Evolutionary conservation across 2,797 vertebrate genomes (phyloP).

Genomic region (Peromyscus melanophrys): DNA sequence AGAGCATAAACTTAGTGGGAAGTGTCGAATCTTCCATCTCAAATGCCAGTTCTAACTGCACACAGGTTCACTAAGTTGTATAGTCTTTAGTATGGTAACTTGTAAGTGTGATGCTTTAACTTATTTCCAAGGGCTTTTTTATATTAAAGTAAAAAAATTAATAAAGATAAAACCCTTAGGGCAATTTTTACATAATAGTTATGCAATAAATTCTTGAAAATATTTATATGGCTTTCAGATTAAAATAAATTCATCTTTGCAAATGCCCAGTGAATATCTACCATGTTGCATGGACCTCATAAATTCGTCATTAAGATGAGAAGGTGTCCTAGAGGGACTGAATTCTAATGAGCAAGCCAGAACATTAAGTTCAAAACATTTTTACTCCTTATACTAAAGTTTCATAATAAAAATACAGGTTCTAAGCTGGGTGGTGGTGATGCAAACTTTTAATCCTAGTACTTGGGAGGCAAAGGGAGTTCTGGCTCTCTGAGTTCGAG

Average conservation of each 20-base stretch:
- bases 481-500: not conserved
- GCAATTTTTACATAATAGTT: constrained; percentile 47
- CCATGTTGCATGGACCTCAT: not conserved
- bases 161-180: not conserved
- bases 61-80: not conserved
- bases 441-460: not conserved
- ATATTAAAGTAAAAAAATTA: not conserved
- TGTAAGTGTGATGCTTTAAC: not conserved
- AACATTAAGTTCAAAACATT: constrained; percentile 3
- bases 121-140: not conserved
- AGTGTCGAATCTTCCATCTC: not conserved
- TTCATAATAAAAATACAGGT: constrained; percentile 49
- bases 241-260: constrained; percentile 47
- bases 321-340: not conserved
- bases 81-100: not conserved
- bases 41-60: not conserved
- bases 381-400: constrained; percentile 10
- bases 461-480: not conserved
- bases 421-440: not conserved
- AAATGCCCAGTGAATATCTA: constrained; percentile 2
- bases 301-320: constrained; percentile 49
- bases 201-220: constrained; percentile 8
- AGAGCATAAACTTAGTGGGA: not conserved
- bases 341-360: constrained; percentile 51
- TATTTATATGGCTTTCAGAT: constrained; percentile 24